These are phyloP conservation scores for Ploceus nigricollis DNA, from an alignment of 2,113 vertebrate genomes.

Conservation along the genomic window DNA sequence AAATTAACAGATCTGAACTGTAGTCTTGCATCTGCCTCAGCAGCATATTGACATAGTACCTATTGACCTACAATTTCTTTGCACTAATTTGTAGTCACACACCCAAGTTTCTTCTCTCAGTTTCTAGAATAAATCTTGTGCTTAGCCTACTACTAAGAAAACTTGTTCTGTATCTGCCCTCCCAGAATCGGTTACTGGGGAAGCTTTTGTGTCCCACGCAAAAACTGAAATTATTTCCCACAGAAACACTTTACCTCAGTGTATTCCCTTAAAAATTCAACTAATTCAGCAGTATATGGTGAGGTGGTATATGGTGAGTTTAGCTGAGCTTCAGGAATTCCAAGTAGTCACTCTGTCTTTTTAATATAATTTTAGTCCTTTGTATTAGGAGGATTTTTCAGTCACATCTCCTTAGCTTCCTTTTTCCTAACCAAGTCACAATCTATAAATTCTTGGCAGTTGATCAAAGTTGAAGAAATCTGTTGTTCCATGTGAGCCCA, in stretches of 20 bases:
- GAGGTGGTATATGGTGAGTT: neutral
- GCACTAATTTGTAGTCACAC: neutral
- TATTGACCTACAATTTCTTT: neutral
- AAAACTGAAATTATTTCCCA: neutral
- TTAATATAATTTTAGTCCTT: neutral
- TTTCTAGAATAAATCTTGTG: neutral
- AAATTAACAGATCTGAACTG: neutral
- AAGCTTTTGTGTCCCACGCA: neutral
- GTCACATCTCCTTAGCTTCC: neutral
- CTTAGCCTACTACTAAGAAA: neutral
- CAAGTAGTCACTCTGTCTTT: neutral
- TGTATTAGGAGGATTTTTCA: neutral
- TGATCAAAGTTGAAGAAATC: neutral
- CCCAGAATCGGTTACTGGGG: accelerated
- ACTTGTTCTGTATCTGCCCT: neutral
- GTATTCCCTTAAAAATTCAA: neutral
- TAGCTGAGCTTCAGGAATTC: neutral
- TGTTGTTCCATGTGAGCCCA: neutral
- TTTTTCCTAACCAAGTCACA: neutral
- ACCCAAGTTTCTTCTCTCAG: neutral
- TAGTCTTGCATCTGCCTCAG: neutral
- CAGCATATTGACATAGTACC: neutral
- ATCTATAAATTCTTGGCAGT: neutral
- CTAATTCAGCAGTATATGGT: neutral
- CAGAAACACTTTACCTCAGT: neutral